Evolutionary conservation across 1,140 invertebrate species (phyloP), one percentile per base, ranked within the genome.

Genomic region (Cyclina sinensis): DNA sequence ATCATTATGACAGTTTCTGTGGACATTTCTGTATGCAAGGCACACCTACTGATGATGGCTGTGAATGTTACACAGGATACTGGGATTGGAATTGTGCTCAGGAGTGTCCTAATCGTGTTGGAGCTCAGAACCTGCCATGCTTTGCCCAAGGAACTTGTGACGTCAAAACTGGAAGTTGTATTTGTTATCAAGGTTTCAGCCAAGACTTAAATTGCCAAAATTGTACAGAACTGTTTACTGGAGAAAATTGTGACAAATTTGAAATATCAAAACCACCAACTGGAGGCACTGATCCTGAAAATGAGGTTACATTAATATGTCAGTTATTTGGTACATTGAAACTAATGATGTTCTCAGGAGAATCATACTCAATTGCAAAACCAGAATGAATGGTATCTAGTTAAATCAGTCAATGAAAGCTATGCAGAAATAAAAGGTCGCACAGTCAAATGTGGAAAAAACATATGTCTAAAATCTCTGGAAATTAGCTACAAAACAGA

Each of bases 61-160:
- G 91, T 73, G 51, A 46, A 16, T 91, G 91, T 62, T 21, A 82
- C 24, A 27, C 21, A 32, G 91, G 91, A 1, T 91, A 59, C 79
- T 90, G 86, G 86, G 81, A 79, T 24, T 79, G 24, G 46, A 74
- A 90, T 32, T 91, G 91, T 86, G 74, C 48, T 21, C 16, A 90
- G 21, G 62, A 68, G 7, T 91, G 91, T 39, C 89, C 91, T 3
- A 89, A 79, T 18, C 78, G 89, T 24, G 27, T 70, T 21, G 18
- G 30, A 14, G 0, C 37, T 12, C 37, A 21, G 48, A 65, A 48
- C 16, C 73, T 81, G 30, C 73, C 83, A n/a, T 91, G 91, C 21
- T 80, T 85, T 79, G 81, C 62, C 12, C 57, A 89, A 76, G 91
- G 91, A 1, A 12, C 32, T 2, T 91, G 91, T 83, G 81, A 89